Evolutionary conservation across 2,113 vertebrate species (phyloP).

Genomic region (Dolichotis patagonum): DNA sequence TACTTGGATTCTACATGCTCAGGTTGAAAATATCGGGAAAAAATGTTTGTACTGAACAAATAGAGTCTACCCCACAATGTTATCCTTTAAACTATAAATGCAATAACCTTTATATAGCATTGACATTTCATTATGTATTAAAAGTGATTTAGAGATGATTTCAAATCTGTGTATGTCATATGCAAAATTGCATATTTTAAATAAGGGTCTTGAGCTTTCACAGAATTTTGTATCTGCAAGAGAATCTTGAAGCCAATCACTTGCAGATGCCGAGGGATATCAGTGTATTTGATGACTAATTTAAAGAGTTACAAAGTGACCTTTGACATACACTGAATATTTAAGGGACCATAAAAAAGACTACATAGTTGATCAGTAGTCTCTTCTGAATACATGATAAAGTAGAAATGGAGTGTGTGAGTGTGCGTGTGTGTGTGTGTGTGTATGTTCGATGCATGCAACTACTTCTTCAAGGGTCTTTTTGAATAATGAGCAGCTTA

Average conservation of each 20-base stretch:
- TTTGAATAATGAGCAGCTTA: background rate
- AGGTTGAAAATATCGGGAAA: background rate
- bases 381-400: background rate
- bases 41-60: background rate
- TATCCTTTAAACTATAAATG: background rate
- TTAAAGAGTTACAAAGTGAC: background rate
- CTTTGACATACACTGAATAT: background rate
- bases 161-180: background rate
- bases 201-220: background rate
- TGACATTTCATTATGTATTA: background rate
- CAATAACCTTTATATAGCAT: background rate
- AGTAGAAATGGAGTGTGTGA: background rate
- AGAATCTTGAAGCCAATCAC: background rate
- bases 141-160: background rate
- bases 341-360: background rate
- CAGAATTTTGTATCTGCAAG: background rate
- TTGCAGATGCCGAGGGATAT: background rate
- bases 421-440: background rate
- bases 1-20: background rate
- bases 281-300: background rate
- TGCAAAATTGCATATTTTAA: background rate
- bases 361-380: background rate
- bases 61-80: background rate
- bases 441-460: background rate
- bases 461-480: slow-evolving; percentile 19